Percentiles rank a stretch among this genome's conserved stretches.
Conservation (phyloP, 2,888 invertebrate species). For the Cremastinae sp. region DNA sequence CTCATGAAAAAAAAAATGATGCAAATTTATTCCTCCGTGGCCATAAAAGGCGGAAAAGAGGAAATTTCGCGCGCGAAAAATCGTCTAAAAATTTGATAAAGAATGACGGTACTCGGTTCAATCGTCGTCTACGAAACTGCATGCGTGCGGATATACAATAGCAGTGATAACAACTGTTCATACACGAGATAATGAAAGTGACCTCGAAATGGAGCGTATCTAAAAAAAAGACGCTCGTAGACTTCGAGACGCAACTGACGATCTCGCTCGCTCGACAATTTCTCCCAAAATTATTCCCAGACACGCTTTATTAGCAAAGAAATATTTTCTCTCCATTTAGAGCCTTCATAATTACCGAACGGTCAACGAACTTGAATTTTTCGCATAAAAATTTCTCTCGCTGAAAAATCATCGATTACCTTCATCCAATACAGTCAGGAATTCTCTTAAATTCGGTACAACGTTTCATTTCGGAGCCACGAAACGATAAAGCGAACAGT, state of each 20-base stretch:
- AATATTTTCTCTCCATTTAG: not conserved
- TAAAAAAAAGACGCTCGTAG: conserved; percentile 11
- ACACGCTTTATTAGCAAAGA: conserved; percentile 14
- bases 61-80: too few species aligned
- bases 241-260: not conserved
- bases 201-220: conserved; percentile 49
- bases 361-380: conserved; percentile 40
- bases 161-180: conserved; percentile 56
- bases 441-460: too few species aligned
- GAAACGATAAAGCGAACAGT: conserved; percentile 46
- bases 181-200: conserved; percentile 48
- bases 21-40: too few species aligned
- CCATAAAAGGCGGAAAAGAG: too few species aligned
- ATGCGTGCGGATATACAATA: not conserved
- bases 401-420: not conserved
- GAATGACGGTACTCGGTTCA: too few species aligned
- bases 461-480: conserved; percentile 25
- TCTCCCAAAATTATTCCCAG: conserved; percentile 7
- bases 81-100: too few species aligned
- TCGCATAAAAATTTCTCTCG: not conserved
- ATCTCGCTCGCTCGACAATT: conserved; percentile 5
- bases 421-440: too few species aligned
- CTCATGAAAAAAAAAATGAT: too few species aligned
- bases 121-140: not conserved
- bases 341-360: not conserved